A percentile compares a stretch with the other conserved stretches of the same genome.
Evolutionary conservation across 2,113 vertebrate species (phyloP).

Genomic region (Typhlomys cinereus): DNA sequence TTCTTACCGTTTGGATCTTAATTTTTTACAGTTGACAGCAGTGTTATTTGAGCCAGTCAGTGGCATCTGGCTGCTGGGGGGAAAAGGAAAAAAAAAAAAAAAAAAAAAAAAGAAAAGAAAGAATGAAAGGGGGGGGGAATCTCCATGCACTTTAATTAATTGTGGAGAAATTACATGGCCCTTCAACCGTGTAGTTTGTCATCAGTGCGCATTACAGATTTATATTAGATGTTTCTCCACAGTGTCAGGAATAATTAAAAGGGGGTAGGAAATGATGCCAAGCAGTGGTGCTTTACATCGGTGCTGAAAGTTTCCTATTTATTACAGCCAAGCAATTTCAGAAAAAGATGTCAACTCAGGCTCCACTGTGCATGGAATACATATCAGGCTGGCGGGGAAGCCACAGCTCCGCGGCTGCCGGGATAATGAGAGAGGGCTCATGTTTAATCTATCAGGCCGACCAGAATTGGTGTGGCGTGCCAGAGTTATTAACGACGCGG

Average conservation of each 20-base stretch:
- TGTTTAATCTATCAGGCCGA: constrained; percentile 87
- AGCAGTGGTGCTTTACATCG: constrained; percentile 90
- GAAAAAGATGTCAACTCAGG: constrained; percentile 89
- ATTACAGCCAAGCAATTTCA: constrained; percentile 88
- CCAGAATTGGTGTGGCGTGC: constrained; percentile 80
- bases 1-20: constrained; percentile 95
- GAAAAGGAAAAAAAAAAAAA: too few relatives aligned
- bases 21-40: constrained; percentile 99
- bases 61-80: constrained; percentile 94
- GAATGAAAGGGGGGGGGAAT: constrained; percentile 28
- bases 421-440: constrained; percentile 83
- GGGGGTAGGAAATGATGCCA: constrained; percentile 93
- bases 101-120: not conserved
- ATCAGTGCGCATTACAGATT: constrained; percentile 99
- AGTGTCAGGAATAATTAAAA: constrained; percentile 99
- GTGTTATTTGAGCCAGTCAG: constrained; percentile 95
- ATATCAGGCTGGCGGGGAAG: constrained; percentile 80
- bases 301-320: constrained; percentile 88
- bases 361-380: constrained; percentile 85
- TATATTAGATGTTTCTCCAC: constrained; percentile 99
- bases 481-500: constrained; percentile 84
- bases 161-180: constrained; percentile 99
- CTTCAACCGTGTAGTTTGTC: constrained; percentile 99
- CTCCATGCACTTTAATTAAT: constrained; percentile 99
- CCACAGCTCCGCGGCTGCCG: constrained; percentile 78